Evolutionary conservation across 2,888 invertebrate genomes (phyloP).

Genomic region (Trilocha varians): DNA sequence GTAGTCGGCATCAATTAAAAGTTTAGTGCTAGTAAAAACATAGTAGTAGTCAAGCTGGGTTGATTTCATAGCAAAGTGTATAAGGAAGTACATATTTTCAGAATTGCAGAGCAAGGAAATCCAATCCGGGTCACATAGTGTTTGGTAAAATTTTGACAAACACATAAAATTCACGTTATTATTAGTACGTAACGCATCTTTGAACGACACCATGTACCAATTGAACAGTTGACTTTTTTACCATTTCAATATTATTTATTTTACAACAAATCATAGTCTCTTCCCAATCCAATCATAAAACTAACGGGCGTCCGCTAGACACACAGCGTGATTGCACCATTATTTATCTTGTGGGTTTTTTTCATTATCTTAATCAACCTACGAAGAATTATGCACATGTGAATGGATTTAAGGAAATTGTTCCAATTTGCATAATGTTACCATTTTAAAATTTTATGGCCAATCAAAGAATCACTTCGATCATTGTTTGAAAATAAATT

Average conservation of each 20-base stretch:
- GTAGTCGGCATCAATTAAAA: constrained; percentile 63
- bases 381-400: constrained; percentile 13
- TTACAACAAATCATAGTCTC: constrained; percentile 1
- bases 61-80: too few relatives aligned
- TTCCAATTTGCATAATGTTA: constrained; percentile 46
- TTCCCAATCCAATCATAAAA: constrained; percentile 5
- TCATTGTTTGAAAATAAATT: constrained; percentile 15
- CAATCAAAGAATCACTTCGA: constrained; percentile 28
- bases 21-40: constrained; percentile 56
- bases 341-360: not conserved
- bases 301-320: constrained; percentile 1
- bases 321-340: not conserved
- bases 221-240: too few relatives aligned
- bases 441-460: constrained; percentile 51
- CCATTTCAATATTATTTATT: not conserved
- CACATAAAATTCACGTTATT: too few relatives aligned
- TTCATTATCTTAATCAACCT: not conserved
- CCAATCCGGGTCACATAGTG: not conserved
- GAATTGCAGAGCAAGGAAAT: constrained; percentile 31
- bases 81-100: too few relatives aligned
- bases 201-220: too few relatives aligned
- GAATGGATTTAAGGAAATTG: constrained; percentile 30
- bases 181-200: too few relatives aligned
- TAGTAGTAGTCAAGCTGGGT: too few relatives aligned
- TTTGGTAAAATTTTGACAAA: too few relatives aligned